Conservation (phyloP, 2,888 invertebrate genomes). For the Alentia gelatinosa region DNA sequence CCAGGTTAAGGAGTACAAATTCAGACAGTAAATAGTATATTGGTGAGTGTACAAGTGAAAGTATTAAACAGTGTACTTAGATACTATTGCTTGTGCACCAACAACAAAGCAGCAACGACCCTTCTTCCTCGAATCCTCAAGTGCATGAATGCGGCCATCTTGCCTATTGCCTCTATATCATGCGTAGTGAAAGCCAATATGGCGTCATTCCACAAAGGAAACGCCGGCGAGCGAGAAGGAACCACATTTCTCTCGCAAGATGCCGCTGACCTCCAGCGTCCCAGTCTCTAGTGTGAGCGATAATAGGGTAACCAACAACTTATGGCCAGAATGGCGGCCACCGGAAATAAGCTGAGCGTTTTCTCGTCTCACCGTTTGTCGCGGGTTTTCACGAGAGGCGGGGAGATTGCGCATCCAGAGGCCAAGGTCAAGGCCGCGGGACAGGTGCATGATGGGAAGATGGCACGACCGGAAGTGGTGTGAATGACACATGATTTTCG, state of each 20-base stretch:
- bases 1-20: no score
- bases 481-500: conserved; percentile 13
- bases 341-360: conserved; percentile 10
- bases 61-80: neutral
- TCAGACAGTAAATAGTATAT: no score
- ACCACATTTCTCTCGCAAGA: neutral
- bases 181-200: neutral
- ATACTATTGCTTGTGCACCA: neutral
- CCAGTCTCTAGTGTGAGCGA: neutral
- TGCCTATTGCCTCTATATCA: neutral
- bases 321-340: neutral
- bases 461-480: neutral
- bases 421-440: conserved; percentile 11
- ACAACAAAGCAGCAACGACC: no score
- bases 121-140: no score
- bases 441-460: neutral
- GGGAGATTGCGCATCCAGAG: neutral
- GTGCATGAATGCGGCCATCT: no score
- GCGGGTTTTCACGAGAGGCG: neutral
- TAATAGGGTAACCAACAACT: conserved; percentile 4
- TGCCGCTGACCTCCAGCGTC: no score
- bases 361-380: neutral
- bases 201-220: neutral
- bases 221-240: neutral
- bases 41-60: no score